Evolutionary conservation across 2,797 vertebrate species (phyloP), one percentile per base, ranked within the genome.

Genomic region (Arctocebus calabarensis): DNA sequence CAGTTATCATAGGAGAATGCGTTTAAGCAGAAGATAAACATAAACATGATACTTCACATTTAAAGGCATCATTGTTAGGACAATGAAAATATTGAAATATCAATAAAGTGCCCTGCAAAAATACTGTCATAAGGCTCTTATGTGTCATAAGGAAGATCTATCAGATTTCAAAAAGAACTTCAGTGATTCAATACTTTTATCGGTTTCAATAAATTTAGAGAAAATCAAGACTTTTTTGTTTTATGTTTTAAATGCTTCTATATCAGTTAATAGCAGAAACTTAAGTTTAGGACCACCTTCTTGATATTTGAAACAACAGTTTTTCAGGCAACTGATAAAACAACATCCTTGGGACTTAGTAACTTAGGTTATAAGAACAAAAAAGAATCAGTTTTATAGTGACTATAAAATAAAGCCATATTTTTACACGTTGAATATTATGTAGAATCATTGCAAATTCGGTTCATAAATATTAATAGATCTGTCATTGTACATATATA

Each of bases 401-500:
- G 71, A 84, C 12, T 77, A 95, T 59, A 82, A 94, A 91, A 84
- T 61, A 75, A 68, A 84, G 59, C 10, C 0, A 37, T 71, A 3
- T 75, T 78, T 84, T 45, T 3, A 29, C 82, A 37, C 11, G 13
- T 59, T 87, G 91, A 81, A 5, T 95, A 71, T 85, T 83, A 2
- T 81, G 19, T 75, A 86, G 79, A 94, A 87, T 86, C 59, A 93
- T 64, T 91, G 87, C n/a, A 93, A 95, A 92, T 88, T 78, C 88
- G 27, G 40, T 68, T 95, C 66, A 96, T 96, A 96, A 96, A 95
- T 97, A 97, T 95, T 89, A 96, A 97, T 96, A 94, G 14, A 1
- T 75, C 57, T 95, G 86, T 83, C 74, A 75, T 11, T 94, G 43
- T 29, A 83, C 75, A 70, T 62, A 71, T 75, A 5, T 55, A 82